phyloP scores from a whole-genome alignment of 2,113 vertebrate species.

The Gymnorhina tibicen region DNA sequence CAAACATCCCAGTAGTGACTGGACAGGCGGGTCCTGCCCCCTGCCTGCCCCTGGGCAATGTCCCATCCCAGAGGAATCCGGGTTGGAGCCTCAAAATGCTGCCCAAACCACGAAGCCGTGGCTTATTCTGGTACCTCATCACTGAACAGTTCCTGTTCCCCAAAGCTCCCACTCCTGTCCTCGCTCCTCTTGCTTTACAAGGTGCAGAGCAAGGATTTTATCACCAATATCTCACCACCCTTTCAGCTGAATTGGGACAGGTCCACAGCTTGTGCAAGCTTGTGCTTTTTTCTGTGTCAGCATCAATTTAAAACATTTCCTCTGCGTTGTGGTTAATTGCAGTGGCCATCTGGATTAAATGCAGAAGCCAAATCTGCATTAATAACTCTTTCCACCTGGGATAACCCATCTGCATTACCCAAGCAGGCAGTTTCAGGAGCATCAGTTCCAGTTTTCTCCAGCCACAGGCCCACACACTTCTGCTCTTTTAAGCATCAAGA shows the following conservation, averaged over 20 bases:
- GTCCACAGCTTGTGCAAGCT: not conserved
- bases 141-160: accelerated
- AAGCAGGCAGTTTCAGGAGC: not conserved
- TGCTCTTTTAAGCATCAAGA: not conserved
- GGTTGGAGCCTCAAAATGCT: not conserved
- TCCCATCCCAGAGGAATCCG: not conserved
- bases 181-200: accelerated
- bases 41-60: not conserved
- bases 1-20: not conserved
- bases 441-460: not conserved
- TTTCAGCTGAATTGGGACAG: not conserved
- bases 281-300: not conserved
- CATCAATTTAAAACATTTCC: not conserved
- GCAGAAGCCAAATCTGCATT: not conserved
- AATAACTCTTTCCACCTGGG: not conserved
- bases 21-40: not conserved
- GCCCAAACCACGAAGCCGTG: too few species aligned
- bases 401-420: not conserved
- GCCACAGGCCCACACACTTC: not conserved
- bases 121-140: accelerated
- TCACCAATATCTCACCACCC: not conserved
- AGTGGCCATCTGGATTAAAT: not conserved
- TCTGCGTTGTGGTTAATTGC: not conserved
- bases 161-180: accelerated
- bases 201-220: not conserved